These are phyloP conservation scores for Phengaris arion DNA, from an alignment of 2,888 invertebrate genomes.

Conservation along the genomic window DNA sequence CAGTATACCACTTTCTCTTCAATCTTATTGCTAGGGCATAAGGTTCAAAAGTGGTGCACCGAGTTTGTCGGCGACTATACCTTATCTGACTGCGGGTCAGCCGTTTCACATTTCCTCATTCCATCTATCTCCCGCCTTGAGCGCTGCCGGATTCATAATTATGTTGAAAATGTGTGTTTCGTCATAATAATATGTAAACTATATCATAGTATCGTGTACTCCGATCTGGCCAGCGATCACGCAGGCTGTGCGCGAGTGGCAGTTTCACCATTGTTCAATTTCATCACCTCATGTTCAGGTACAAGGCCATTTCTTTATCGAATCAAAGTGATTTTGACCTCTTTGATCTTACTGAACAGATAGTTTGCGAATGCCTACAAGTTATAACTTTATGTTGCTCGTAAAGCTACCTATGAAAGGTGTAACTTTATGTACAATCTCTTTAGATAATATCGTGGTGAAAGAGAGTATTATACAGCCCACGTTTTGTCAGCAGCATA, in stretches of 20 bases:
- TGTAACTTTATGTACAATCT: too few species aligned
- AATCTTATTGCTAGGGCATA: too few species aligned
- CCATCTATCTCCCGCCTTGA: neutral
- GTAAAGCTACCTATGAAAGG: too few species aligned
- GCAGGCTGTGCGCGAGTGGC: neutral
- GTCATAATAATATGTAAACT: neutral
- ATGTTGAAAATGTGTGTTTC: conserved; percentile 17
- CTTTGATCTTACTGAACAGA: neutral
- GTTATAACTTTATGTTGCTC: too few species aligned
- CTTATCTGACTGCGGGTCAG: neutral
- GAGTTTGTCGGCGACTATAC: too few species aligned
- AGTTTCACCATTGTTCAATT: neutral
- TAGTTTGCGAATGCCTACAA: too few species aligned
- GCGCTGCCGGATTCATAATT: neutral
- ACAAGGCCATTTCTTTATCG: neutral
- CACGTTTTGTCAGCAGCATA: too few species aligned
- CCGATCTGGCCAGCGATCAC: neutral
- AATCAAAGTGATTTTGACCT: conserved; percentile 7
- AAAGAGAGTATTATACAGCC: too few species aligned
- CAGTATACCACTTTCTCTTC: too few species aligned
- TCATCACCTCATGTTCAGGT: conserved; percentile 1
- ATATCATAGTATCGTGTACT: conserved; percentile 5
- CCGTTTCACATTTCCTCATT: neutral
- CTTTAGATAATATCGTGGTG: too few species aligned
- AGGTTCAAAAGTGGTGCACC: too few species aligned